Evolutionary conservation across 2,113 vertebrate genomes (phyloP).

Genomic region (Lates calcarifer): DNA sequence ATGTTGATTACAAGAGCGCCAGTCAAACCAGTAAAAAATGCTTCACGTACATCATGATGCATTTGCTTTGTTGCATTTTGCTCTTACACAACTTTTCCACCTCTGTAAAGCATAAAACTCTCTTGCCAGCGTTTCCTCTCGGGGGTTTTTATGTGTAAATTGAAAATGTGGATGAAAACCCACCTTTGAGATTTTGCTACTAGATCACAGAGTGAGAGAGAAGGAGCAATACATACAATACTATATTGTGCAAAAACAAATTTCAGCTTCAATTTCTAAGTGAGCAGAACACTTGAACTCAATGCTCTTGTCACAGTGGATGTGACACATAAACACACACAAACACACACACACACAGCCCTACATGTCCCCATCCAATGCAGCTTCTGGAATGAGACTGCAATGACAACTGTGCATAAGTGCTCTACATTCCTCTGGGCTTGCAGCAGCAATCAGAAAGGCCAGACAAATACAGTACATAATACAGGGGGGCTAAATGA

Average conservation of each 20-base stretch:
- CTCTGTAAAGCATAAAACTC: background rate
- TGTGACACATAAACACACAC: slow-evolving; percentile 42
- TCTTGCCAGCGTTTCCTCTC: background rate
- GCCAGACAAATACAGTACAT: slow-evolving; percentile 77
- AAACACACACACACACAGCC: slow-evolving; percentile 4
- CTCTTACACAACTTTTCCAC: background rate
- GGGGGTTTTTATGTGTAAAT: background rate
- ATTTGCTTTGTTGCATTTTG: background rate
- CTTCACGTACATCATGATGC: background rate
- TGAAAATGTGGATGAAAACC: background rate
- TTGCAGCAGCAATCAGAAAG: slow-evolving; percentile 80
- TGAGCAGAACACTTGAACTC: slow-evolving; percentile 34
- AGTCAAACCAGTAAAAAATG: background rate
- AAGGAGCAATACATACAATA: background rate
- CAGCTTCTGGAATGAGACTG: slow-evolving; percentile 79
- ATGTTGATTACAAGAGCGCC: background rate
- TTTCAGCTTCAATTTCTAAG: background rate
- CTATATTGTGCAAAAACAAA: slow-evolving; percentile 15
- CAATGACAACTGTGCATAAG: slow-evolving; percentile 85
- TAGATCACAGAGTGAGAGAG: background rate
- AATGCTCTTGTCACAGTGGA: slow-evolving; percentile 35
- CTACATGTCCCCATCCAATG: slow-evolving; percentile 67
- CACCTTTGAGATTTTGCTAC: background rate
- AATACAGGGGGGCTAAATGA: slow-evolving; percentile 59
- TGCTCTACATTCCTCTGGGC: slow-evolving; percentile 72